Evolutionary conservation across 2,113 vertebrate genomes (phyloP), one percentile per base, ranked within the genome.

Genomic region (Neogobius melanostomus): DNA sequence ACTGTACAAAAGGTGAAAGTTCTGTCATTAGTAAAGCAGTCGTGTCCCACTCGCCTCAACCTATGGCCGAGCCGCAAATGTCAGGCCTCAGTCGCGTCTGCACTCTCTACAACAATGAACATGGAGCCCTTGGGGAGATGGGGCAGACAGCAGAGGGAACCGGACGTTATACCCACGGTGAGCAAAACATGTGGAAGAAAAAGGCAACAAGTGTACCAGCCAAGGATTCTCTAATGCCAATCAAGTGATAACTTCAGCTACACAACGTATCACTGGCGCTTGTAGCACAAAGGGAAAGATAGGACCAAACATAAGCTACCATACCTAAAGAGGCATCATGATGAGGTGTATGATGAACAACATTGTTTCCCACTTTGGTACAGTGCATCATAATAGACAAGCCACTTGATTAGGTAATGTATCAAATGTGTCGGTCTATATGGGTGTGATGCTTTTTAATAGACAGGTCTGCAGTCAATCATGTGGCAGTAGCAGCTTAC

Each of bases 11-110:
- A 46, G 77, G 76, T 78, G 72, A 75, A 9, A 66, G 51, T 9
- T 9, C 52, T 45, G 53, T 80, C 45, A 72, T 87, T 82, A 76
- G 69, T 59, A 44, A 85, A 72, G 67, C 76, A 54, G 74, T 28
- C 52, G 0, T 50, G 68, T 48, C 56, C 65, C 76, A 71, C 16
- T 74, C 77, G 11, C 74, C 48, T 74, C 69, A 72, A 36, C 77
- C 79, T 76, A 66, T 8, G 54, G 4, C 74, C 36, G 45, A 7
- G 4, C 76, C 11, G 50, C 49, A 82, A 80, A 87, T 85, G 84
- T 82, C 84, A 85, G 69, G 74, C 57, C 50, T 43, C 0, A 53
- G 78, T 83, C 3, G 0, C 48, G 71, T 72, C 77, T 50, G 60
- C 46, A 6, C 67, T 59, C 66, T 5, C 4, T 12, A 75, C 56